phyloP scores from a whole-genome alignment of 2,113 vertebrate genomes.

The Chrysochloris asiatica region DNA sequence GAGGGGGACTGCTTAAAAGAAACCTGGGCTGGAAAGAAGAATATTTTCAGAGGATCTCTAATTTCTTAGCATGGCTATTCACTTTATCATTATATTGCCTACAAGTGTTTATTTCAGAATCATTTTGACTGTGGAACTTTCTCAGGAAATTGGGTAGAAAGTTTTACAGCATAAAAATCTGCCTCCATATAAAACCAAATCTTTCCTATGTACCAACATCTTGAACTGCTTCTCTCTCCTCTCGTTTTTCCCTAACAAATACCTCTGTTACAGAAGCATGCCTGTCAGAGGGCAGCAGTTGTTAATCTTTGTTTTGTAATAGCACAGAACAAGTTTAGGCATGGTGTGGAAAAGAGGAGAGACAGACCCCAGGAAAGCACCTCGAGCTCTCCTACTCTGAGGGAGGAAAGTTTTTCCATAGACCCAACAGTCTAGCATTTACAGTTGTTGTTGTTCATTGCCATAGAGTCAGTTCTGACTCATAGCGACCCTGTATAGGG shows the following conservation, averaged over 20 bases:
- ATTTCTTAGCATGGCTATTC: neutral
- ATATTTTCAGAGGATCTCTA: neutral
- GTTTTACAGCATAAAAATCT: neutral
- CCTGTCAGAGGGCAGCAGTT: neutral
- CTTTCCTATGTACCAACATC: neutral
- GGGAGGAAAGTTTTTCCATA: rapidly evolving
- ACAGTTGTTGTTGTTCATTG: too few relatives aligned
- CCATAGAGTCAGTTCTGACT: too few relatives aligned
- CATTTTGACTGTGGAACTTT: neutral
- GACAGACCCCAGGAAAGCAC: neutral
- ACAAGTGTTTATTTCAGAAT: neutral
- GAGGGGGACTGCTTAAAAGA: neutral
- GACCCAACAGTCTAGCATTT: neutral
- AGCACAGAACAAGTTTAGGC: neutral
- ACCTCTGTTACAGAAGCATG: neutral
- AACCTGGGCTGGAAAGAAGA: neutral
- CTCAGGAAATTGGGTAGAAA: neutral
- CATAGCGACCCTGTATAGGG: too few relatives aligned
- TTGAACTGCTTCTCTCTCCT: neutral
- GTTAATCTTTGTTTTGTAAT: neutral
- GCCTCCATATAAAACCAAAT: neutral
- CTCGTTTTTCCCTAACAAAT: neutral
- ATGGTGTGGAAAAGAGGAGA: rapidly evolving
- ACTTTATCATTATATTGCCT: neutral
- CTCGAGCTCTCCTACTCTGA: neutral